Evolutionary conservation across 1,140 invertebrate genomes (phyloP), one percentile per base, ranked within the genome.

Genomic region (Mesaphorura yosii): DNA sequence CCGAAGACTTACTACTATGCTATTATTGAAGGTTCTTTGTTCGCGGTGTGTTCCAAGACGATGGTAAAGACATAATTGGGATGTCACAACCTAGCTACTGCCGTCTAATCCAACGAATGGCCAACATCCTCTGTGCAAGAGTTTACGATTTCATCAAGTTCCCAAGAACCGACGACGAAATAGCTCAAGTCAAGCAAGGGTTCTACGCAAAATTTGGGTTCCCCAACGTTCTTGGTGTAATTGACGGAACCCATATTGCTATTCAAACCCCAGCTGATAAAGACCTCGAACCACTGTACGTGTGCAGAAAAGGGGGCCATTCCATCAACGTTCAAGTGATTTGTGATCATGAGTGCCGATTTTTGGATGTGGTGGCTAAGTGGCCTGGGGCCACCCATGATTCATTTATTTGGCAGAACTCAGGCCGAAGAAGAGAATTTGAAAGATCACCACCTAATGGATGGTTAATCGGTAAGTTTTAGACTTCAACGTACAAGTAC

Each of bases 341-440:
- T 5, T 67, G 65, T 51, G 61, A 69, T 65, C 51, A 63, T 5
- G 44, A 67, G 7, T 51, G 69, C 1, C 52, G 31, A 49, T 66
- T 73, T 12, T 55, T 59, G 40, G 66, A 73, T 46, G 53, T 69
- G 28, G 67, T 70, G n/a, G 61, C 62, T 37, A 53, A 66, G 22
- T 71, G 66, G 67, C 68, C 66, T 2, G 68, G 68, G 15, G 62
- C 55, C 39, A 53, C 52, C 15, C 67, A 69, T 51, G 69, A 71
- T 53, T 47, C 39, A 23, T 56, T 40, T 37, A 60, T 60, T 39
- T 56, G 53, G 54, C 31, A 19, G 15, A 19, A 28, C 23, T 44
- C 40, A 20, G 27, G 14, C 14, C 10, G 37, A 3, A 1, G 49
- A 14, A 22, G 5, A 25, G 38, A 23, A 48, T 50, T 59, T 42